These are phyloP conservation scores for Heterochromis multidens DNA, from an alignment of 2,113 vertebrate species.

Conservation along the genomic window DNA sequence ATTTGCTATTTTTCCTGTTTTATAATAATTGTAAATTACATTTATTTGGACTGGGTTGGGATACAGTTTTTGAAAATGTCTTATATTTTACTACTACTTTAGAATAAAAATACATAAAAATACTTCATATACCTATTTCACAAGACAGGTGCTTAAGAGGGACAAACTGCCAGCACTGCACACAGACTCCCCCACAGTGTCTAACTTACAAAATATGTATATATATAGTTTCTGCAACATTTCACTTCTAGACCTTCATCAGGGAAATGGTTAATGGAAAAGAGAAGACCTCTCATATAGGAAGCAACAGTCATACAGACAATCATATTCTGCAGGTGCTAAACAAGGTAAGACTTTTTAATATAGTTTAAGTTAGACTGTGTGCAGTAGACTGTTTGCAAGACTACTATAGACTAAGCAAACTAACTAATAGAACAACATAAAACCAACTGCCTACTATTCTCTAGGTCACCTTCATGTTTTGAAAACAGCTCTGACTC, in stretches of 20 bases:
- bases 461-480: neutral
- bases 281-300: neutral
- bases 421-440: neutral
- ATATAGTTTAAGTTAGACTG: neutral
- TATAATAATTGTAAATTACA: neutral
- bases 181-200: neutral
- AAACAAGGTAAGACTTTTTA: neutral
- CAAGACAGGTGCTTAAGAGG: neutral
- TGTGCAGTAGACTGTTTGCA: neutral
- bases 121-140: no score
- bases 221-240: neutral
- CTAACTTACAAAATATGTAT: neutral
- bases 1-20: neutral
- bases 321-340: neutral
- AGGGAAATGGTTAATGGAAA: neutral
- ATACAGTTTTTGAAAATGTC: neutral
- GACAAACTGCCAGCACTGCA: neutral
- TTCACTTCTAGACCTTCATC: neutral
- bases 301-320: neutral
- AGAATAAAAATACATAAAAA: neutral
- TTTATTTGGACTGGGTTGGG: neutral
- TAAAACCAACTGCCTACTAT: neutral
- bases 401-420: neutral
- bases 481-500: neutral
- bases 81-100: neutral